Base-by-base conservation (phyloP, 2,888 invertebrate species). In the Keiferia lycopersicella region DNA sequence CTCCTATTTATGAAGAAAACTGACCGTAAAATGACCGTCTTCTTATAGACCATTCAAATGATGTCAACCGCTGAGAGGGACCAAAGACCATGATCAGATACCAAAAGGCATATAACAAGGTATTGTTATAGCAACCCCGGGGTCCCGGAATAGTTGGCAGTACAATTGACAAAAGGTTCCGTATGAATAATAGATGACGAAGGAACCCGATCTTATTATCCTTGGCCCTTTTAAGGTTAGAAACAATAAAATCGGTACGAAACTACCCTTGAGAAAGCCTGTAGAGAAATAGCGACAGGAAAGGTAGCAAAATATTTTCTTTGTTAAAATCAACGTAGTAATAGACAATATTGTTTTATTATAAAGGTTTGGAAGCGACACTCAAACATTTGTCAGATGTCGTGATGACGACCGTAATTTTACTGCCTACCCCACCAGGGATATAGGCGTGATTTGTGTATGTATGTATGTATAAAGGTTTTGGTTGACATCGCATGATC, bases 181-280 rank as follows among this genome's bases (percentile, higher is more conserved):
- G 22, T 45, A 60, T 60, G 60, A 60, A 60, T 60, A 60, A 60
- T 60, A 60, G 60, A 60, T 60, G 45, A 22, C 60, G 45, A 60
- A 41, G 45, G 26, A 45, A 26, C 60, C n/a, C 20, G 60, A 20
- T 26, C 45, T 45, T 45, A 60, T 60, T 60, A 60, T 58, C 58
- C 45, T 8, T 60, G 45, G 45, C 60, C 60, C 45, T 45, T 60
- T 16, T 14, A 3, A 45, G 22, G 45, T 60, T 39, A 26, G 53
- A 56, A 60, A 38, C 22, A 60, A 60, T 22, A 45, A 60, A 60
- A 60, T 45, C 45, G 60, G 26, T 30, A 26, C 30, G 12, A 60
- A 60, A 45, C 45, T 45, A 45, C 45, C 16, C n/a, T 45, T 45
- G 45, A 16, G 16, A 45, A 16, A 16, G 16, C 16, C 45, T 45